These are phyloP conservation scores for Harlomillsia oculata DNA, from an alignment of 1,140 invertebrate genomes.

Conservation along the genomic window DNA sequence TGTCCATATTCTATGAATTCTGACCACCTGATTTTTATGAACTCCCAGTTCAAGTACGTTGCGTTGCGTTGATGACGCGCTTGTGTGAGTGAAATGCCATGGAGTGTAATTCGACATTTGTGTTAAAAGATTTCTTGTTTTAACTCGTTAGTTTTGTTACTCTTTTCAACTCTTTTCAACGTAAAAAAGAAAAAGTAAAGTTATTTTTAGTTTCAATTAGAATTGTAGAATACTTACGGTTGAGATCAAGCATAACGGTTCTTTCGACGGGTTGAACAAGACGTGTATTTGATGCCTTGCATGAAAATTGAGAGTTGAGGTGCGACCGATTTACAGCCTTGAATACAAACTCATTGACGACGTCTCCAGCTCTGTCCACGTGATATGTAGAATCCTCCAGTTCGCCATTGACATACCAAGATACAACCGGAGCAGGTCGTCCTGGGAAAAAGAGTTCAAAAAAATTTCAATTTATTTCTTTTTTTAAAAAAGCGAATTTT, in stretches of 20 bases:
- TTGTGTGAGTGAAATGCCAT: too few relatives aligned
- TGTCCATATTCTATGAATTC: too few relatives aligned
- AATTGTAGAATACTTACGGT: slow-evolving; percentile 61
- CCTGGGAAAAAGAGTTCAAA: slow-evolving; percentile 16
- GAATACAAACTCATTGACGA: slow-evolving; percentile 68
- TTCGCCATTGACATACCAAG: slow-evolving; percentile 61
- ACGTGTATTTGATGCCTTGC: slow-evolving; percentile 70
- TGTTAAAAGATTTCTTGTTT: too few relatives aligned
- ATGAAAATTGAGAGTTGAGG: slow-evolving; percentile 70
- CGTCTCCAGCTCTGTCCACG: slow-evolving; percentile 65
- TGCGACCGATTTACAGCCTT: slow-evolving; percentile 62
- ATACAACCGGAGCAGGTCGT: slow-evolving; percentile 30
- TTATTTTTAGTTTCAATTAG: too few relatives aligned
- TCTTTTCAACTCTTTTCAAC: too few relatives aligned
- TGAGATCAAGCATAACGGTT: slow-evolving; percentile 64
- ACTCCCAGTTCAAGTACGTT: too few relatives aligned
- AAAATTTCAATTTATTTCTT: slow-evolving; percentile 8
- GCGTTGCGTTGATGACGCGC: too few relatives aligned
- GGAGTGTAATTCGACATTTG: too few relatives aligned
- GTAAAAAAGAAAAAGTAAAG: too few relatives aligned
- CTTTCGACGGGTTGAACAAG: slow-evolving; percentile 64
- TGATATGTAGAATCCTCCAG: slow-evolving; percentile 37
- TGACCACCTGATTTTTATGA: too few relatives aligned
- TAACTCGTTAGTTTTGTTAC: too few relatives aligned
- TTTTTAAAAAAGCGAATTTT: too few relatives aligned